Evolutionary conservation across 2,888 invertebrate species (phyloP).

Genomic region (Candidula unifasciata): DNA sequence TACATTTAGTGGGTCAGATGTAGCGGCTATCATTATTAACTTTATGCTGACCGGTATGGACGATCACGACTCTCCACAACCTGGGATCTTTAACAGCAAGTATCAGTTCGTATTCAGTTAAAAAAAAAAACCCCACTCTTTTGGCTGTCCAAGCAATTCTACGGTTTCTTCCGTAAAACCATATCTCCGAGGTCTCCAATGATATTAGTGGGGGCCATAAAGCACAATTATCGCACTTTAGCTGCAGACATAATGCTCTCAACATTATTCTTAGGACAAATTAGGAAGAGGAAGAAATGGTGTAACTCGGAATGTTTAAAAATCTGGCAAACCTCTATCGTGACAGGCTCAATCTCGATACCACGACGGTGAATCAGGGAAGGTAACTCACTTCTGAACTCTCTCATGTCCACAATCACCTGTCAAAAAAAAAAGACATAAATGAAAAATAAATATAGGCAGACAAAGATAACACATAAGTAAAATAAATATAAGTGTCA

Average conservation of each 20-base stretch:
- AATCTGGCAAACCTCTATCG: constrained; percentile 82
- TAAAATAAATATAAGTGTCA: neutral
- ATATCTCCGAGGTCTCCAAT: no score
- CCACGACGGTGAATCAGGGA: constrained; percentile 94
- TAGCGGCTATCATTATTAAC: no score
- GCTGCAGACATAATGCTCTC: neutral
- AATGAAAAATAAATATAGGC: neutral
- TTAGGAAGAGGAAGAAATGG: neutral
- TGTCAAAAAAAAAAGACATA: constrained; percentile 52
- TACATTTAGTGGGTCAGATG: no score
- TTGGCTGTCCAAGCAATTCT: no score
- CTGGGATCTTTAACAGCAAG: no score
- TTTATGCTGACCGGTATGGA: no score
- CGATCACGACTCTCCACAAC: no score
- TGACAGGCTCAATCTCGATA: constrained; percentile 92
- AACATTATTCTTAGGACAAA: neutral
- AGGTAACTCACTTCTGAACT: constrained; percentile 97
- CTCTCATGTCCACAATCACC: constrained; percentile 95
- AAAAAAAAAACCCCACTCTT: no score
- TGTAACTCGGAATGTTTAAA: neutral
- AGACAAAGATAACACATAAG: neutral
- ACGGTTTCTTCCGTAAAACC: no score
- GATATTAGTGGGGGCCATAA: no score
- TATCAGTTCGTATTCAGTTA: no score
- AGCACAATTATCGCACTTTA: no score